Evolutionary conservation across 2,113 vertebrate genomes (phyloP).

Genomic region (Neotoma lepida): DNA sequence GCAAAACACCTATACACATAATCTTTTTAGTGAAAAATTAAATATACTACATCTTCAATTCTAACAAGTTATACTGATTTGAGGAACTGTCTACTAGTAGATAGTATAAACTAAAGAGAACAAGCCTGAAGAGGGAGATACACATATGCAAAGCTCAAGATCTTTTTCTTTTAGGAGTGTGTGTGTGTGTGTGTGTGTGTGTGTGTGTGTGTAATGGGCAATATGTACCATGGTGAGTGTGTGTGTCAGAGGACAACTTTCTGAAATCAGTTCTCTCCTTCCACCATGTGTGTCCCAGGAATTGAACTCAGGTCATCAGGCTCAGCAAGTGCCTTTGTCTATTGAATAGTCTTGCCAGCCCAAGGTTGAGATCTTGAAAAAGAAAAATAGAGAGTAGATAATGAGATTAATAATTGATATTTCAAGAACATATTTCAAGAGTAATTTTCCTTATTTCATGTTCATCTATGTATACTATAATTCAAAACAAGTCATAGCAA

Average conservation of each 20-base stretch:
- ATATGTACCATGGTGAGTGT: not conserved
- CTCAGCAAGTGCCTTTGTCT: not conserved
- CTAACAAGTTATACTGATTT: not conserved
- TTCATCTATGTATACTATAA: not conserved
- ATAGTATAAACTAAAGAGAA: not conserved
- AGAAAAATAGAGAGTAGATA: not conserved
- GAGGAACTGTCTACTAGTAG: not conserved
- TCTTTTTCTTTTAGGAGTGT: not conserved
- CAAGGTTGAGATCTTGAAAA: not conserved
- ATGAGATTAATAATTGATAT: not conserved
- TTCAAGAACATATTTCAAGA: not conserved
- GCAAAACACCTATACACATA: not conserved
- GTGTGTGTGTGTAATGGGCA: not conserved
- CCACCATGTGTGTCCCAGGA: not conserved
- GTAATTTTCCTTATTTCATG: not conserved
- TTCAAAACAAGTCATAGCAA: slow-evolving; percentile 3
- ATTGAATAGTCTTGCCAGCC: not conserved
- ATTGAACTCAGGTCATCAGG: not conserved
- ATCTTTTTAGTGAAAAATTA: not conserved
- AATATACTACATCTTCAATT: not conserved
- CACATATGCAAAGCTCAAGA: not conserved
- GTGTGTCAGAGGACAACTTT: not conserved
- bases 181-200: not conserved
- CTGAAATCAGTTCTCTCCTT: not conserved
- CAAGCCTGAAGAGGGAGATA: not conserved